Percentiles rank a stretch among this genome's conserved stretches.
Conservation (phyloP, 2,797 vertebrate genomes). For the Pterois miles region DNA sequence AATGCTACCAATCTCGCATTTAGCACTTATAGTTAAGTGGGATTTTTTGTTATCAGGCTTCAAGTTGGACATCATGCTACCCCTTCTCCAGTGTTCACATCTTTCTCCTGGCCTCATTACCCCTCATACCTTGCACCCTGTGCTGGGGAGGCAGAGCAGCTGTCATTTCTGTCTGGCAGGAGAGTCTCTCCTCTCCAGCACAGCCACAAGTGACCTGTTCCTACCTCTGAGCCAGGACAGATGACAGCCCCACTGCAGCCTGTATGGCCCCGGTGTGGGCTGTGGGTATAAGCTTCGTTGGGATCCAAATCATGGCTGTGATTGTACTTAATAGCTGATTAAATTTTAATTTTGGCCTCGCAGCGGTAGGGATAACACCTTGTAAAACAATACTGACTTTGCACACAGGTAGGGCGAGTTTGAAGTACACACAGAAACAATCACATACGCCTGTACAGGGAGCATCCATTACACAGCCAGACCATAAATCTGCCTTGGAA, state of each 20-base stretch:
- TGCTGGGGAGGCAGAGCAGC: slow-evolving; percentile 64
- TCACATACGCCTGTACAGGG: slow-evolving; percentile 66
- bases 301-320: slow-evolving; percentile 61
- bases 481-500: slow-evolving; percentile 91
- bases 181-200: slow-evolving; percentile 43
- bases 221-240: slow-evolving; percentile 74
- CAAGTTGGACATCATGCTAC: slow-evolving; percentile 10
- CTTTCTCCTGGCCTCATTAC: slow-evolving; percentile 57
- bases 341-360: slow-evolving; percentile 89
- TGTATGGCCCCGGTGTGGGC: slow-evolving; percentile 66
- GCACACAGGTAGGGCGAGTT: slow-evolving; percentile 20
- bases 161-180: slow-evolving; percentile 71
- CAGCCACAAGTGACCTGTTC: slow-evolving; percentile 74
- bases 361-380: slow-evolving; percentile 80
- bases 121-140: slow-evolving; percentile 47
- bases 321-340: slow-evolving; percentile 91
- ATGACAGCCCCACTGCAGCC: slow-evolving; percentile 77
- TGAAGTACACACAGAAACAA: slow-evolving; percentile 37
- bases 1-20: neutral
- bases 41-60: slow-evolving; percentile 26
- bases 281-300: slow-evolving; percentile 29
- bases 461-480: slow-evolving; percentile 90
- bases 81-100: slow-evolving; percentile 34
- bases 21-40: neutral
- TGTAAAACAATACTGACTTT: slow-evolving; percentile 50